Base-by-base conservation (phyloP, 2,888 invertebrate genomes). In the Slavum lentiscoides region DNA sequence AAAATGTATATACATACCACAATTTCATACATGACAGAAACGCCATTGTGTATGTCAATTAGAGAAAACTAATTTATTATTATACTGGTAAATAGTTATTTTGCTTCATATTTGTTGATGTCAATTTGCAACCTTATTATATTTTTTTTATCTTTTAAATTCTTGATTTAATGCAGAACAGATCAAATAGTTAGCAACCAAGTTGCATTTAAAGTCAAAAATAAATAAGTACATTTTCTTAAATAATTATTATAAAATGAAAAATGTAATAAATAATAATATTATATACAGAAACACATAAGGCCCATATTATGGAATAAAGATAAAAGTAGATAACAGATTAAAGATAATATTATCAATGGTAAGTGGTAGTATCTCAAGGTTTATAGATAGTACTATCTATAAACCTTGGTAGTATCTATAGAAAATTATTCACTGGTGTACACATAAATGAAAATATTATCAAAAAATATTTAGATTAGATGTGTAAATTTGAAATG, bases 11-110 rank as follows among this genome's bases (percentile, higher is more conserved):
- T 67, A 74, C 74, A 43, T 75, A 75, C 67, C 75, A 75, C 59
- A 75, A 43, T 75, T 75, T 39, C 23, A 75, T 23, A 43, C 58
- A 75, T 4, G 43, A 75, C 23, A 75, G 43, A 75, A 67, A 75
- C 39, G 39, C 19, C 75, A 75, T 75, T 19, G 58, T 21, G 17
- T 15, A 72, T 72, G 17, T 43, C 11, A 11, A 17, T 72, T 72
- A 21, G 13, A 37, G 11, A 37, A 58, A 15, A 58, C 19, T 11
- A 55, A 59, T 9, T 1, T 11, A 21, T 72, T 9, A 11, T 55
- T 17, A 53, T 39, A 21, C 39, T 8, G 37, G n/a, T 17, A 17
- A 59, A 8, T 17, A 17, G 15, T 72, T 6, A 59, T 39, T 39
- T 59, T 43, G 21, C 21, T 58, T n/a, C 19, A 21, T 72, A 58